phyloP scores from a whole-genome alignment of 2,113 vertebrate species.

The Dendrocopos noguchii region DNA sequence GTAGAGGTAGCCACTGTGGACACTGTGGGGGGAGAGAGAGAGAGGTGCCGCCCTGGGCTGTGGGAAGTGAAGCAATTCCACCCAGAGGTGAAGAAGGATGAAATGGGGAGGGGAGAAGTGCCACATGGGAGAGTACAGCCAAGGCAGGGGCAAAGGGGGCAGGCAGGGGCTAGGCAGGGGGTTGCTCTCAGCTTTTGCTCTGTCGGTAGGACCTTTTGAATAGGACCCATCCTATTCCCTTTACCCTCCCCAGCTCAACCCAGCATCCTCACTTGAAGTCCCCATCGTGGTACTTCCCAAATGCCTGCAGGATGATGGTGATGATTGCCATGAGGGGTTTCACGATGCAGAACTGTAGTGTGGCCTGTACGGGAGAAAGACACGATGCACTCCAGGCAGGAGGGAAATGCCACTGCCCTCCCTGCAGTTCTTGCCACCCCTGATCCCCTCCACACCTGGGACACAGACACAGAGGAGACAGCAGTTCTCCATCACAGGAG shows the following conservation, averaged over 20 bases:
- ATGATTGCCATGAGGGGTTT: slow-evolving; percentile 93
- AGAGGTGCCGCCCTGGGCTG: slow-evolving; percentile 1
- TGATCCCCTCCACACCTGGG: rapidly evolving
- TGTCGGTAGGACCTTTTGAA: not conserved
- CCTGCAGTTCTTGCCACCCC: not conserved
- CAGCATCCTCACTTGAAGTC: slow-evolving; percentile 91
- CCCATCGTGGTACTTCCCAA: slow-evolving; percentile 93
- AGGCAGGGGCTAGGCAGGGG: not conserved
- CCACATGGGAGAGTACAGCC: not conserved
- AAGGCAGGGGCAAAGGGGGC: not conserved
- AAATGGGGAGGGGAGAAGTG: not conserved
- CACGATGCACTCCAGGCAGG: rapidly evolving
- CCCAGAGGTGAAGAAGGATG: not conserved
- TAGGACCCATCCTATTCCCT: not conserved
- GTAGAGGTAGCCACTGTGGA: slow-evolving; percentile 92
- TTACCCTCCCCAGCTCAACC: not conserved
- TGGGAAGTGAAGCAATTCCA: not conserved
- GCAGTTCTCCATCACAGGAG: not conserved
- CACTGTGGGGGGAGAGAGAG: slow-evolving; percentile 66
- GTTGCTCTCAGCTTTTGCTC: not conserved
- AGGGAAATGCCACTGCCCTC: not conserved
- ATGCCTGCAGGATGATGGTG: slow-evolving; percentile 94
- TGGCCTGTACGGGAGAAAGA: slow-evolving; percentile 81
- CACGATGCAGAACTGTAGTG: slow-evolving; percentile 96
- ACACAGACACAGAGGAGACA: not conserved